Percentiles rank a stretch among this genome's conserved stretches.
These are phyloP conservation scores for Phenganax marumi DNA, from an alignment of 92 coral and sea anemone genomes.

Conservation along the genomic window DNA sequence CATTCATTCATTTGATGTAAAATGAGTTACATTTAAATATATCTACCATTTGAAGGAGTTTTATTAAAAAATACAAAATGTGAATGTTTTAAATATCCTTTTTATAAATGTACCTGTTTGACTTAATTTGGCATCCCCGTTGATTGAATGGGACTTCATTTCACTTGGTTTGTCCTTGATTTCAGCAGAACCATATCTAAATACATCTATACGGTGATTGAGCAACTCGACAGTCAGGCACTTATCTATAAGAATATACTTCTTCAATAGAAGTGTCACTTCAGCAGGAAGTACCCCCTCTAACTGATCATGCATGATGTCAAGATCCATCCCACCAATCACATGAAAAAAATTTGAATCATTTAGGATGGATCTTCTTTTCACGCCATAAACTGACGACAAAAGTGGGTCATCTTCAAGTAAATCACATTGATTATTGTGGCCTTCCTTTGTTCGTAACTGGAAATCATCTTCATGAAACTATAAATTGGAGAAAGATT, in stretches of 20 bases:
- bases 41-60: no score
- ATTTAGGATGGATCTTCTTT: slow-evolving; percentile 53
- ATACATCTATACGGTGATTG: slow-evolving; percentile 48
- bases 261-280: slow-evolving; percentile 49
- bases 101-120: no score
- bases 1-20: no score
- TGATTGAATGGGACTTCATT: not conserved
- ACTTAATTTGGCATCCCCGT: no score
- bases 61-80: no score
- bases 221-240: slow-evolving; percentile 48
- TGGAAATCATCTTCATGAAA: slow-evolving; percentile 54
- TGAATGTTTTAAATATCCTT: no score
- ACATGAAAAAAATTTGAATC: slow-evolving; percentile 63
- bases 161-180: not conserved
- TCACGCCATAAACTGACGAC: slow-evolving; percentile 61
- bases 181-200: slow-evolving; percentile 49
- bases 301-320: slow-evolving; percentile 77
- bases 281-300: slow-evolving; percentile 74
- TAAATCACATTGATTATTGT: slow-evolving; percentile 59
- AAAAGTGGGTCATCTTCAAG: slow-evolving; percentile 56
- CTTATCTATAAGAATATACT: slow-evolving; percentile 40
- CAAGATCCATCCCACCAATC: slow-evolving; percentile 60
- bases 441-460: slow-evolving; percentile 54
- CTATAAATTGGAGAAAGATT: not conserved
- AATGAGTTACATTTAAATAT: no score